Percentiles rank a stretch among this genome's conserved stretches.
Evolutionary conservation across 2,797 vertebrate genomes (phyloP).

Genomic region (Falco concolor): DNA sequence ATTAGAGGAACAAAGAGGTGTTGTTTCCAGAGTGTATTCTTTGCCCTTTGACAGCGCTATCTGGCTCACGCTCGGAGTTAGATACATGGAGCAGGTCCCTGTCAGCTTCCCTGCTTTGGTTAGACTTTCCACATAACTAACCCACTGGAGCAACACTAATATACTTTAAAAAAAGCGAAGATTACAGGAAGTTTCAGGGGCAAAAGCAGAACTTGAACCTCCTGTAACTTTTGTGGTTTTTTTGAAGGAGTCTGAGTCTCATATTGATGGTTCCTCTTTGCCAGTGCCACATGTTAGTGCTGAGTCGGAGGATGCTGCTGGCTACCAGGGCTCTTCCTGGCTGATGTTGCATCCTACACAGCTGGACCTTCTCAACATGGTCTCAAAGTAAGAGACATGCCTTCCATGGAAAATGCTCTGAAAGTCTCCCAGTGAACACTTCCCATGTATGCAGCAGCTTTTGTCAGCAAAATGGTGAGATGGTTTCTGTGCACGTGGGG

Average conservation of each 20-base stretch:
- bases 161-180: background rate
- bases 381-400: background rate
- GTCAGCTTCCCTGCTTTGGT: background rate
- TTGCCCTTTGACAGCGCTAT: constrained; percentile 48
- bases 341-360: background rate
- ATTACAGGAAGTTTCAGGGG: background rate
- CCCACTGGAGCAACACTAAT: background rate
- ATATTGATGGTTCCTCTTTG: background rate
- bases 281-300: background rate
- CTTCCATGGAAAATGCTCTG: background rate
- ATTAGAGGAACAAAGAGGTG: constrained; percentile 66
- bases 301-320: background rate
- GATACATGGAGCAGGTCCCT: background rate
- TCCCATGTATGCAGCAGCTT: background rate
- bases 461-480: background rate
- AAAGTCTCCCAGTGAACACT: background rate
- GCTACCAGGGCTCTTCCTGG: background rate
- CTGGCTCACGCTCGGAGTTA: background rate
- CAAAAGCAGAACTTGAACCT: background rate
- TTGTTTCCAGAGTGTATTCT: constrained; percentile 58
- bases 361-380: background rate
- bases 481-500: background rate
- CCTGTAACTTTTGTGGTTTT: background rate
- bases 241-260: background rate
- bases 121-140: background rate